Evolutionary conservation across 1,140 invertebrate species (phyloP), one percentile per base, ranked within the genome.

Genomic region (Aphaenogaster rudis): DNA sequence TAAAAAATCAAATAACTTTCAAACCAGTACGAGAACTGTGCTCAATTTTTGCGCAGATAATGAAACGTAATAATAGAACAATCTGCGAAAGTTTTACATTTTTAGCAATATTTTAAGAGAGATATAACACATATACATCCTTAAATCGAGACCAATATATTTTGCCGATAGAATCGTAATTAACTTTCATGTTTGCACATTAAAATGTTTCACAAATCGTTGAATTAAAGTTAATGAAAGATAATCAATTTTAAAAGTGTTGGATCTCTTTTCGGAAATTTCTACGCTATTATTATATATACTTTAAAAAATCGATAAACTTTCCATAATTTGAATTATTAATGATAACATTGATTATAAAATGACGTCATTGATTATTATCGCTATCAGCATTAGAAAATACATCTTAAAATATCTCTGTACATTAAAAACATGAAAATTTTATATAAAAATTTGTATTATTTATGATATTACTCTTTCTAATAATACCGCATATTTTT

Each of bases 91-190:
- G 28, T 28, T 28, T 28, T 28, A 28, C 28, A 28, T 28, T 28
- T 28, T 28, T 28, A 28, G 28, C 28, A 28, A 28, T 28, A 28
- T 28, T 28, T 28, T 28, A 28, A 28, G 0, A 28, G 28, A 28
- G 28, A 28, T 28, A 1, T 28, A 28, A 28, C 28, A 28, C 28
- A 28, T 28, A 28, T 28, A 28, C 28, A 28, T 28, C 28, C 0
- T 28, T 28, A 39, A 76, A 76, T 76, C n/a, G 11, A 76, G 9
- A 74, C 17, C 17, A 36, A 9, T 71, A 15, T 57, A 57, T 59
- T 36, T 57, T 42, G 5, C 13, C n/a, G 17, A 50, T 28, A 15
- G n/a, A 71, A 71, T 71, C 21, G 9, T 71, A 71, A 71, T 48
- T 50, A 54, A 74, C 17, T 76, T 76, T 76, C 52, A 21, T 21